Percentiles rank a stretch among this genome's conserved stretches.
Evolutionary conservation across 2,797 vertebrate genomes (phyloP).

Genomic region (Sebastiscus tertius): DNA sequence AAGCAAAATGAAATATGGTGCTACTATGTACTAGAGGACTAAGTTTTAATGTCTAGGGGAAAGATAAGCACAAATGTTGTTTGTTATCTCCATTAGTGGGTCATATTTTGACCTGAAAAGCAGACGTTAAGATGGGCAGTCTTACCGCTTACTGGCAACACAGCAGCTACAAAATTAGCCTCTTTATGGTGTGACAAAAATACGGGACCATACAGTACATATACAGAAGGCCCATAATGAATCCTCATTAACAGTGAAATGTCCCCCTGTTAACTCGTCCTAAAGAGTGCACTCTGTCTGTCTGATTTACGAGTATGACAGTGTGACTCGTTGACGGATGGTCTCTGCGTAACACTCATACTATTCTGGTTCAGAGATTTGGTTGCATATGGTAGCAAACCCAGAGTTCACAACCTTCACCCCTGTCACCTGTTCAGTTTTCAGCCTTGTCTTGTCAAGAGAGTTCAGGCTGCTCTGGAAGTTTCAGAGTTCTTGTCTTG

Average conservation of each 20-base stretch:
- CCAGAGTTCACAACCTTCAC: constrained; percentile 54
- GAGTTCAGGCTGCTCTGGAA: not conserved
- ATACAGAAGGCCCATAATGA: not conserved
- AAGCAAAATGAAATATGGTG: not conserved
- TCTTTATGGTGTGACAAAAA: not conserved
- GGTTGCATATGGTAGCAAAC: constrained; percentile 60
- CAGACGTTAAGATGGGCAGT: not conserved
- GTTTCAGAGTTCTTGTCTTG: not conserved
- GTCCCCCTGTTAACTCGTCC: constrained; percentile 1
- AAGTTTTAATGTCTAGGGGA: not conserved
- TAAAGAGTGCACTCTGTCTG: constrained; percentile 5
- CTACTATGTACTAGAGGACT: not conserved
- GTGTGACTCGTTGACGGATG: constrained; percentile 27
- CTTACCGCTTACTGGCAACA: not conserved
- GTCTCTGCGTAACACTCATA: constrained; percentile 28
- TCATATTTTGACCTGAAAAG: not conserved
- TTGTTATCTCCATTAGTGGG: not conserved
- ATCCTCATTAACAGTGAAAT: constrained; percentile 22
- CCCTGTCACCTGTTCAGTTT: constrained; percentile 64
- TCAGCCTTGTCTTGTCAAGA: constrained; percentile 31
- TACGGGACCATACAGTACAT: not conserved
- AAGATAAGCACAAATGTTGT: not conserved
- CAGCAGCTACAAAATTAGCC: constrained; percentile 19
- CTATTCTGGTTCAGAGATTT: constrained; percentile 69
- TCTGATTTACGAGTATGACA: constrained; percentile 45